Percentiles rank a stretch among this genome's conserved stretches.
Conservation (phyloP, 2,888 invertebrate genomes). For the Aspidiotus rigidus region DNA sequence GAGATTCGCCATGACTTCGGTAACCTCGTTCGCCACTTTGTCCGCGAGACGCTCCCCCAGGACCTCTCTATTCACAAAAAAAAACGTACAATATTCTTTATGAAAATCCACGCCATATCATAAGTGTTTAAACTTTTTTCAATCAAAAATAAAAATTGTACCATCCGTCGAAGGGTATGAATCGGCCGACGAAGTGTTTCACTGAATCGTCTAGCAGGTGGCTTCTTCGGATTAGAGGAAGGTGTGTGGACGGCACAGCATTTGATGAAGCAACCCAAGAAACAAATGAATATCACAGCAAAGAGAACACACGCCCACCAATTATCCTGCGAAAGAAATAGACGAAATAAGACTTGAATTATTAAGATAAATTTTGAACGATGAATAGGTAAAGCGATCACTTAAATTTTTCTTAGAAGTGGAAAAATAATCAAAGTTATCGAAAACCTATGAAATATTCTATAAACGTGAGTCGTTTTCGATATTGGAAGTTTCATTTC, state of each 20-base stretch:
- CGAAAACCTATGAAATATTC: no score
- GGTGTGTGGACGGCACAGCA: constrained; percentile 99
- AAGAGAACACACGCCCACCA: constrained; percentile 94
- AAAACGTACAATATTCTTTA: no score
- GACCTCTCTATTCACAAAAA: constrained; percentile 8
- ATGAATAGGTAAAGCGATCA: no score
- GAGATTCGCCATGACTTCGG: constrained; percentile 11
- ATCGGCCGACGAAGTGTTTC: constrained; percentile 85
- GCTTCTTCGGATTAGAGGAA: constrained; percentile 94
- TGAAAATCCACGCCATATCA: no score
- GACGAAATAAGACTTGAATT: not conserved
- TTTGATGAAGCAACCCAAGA: constrained; percentile 97
- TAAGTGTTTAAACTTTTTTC: no score
- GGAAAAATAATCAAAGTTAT: no score
- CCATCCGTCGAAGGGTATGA: constrained; percentile 83
- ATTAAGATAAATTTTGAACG: no score
- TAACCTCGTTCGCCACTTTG: constrained; percentile 19
- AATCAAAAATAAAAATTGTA: constrained; percentile 42
- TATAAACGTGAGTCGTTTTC: no score
- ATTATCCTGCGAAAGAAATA: constrained; percentile 54
- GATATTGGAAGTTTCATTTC: no score
- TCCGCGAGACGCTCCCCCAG: not conserved
- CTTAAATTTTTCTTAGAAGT: no score
- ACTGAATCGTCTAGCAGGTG: constrained; percentile 85
- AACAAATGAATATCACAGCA: constrained; percentile 80